A percentile compares a stretch with the other conserved stretches of the same genome.
Conservation (phyloP, 2,797 vertebrate species). For the Rhinichthys osculus region DNA sequence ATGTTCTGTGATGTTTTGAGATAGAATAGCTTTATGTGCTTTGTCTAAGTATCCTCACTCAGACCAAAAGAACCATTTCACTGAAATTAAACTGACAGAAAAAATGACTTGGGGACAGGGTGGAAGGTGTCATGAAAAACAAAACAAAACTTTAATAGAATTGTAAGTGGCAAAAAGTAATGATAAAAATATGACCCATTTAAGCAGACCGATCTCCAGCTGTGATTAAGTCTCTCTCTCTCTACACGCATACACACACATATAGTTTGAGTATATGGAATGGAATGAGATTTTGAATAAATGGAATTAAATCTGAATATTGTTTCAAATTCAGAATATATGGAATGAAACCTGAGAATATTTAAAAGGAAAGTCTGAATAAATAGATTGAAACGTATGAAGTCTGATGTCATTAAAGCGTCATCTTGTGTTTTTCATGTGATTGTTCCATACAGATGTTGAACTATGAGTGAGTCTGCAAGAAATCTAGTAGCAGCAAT, state of each 20-base stretch:
- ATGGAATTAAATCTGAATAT: background rate
- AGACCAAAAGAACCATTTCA: background rate
- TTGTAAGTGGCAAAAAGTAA: constrained; percentile 3
- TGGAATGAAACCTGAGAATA: background rate
- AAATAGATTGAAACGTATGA: no score
- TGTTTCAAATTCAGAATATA: background rate
- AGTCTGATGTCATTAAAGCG: no score
- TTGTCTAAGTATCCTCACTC: background rate
- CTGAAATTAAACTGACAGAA: background rate
- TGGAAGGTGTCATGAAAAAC: background rate
- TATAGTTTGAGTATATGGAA: background rate
- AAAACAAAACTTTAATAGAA: background rate
- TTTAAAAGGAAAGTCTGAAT: background rate
- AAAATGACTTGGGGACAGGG: background rate
- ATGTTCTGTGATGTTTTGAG: background rate
- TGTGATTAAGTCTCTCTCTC: background rate
- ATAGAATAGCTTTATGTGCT: background rate
- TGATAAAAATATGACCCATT: background rate
- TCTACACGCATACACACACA: no score
- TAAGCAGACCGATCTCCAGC: constrained; percentile 4
- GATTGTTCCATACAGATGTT: background rate
- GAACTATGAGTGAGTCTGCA: background rate
- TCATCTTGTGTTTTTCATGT: background rate
- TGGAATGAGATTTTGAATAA: no score
- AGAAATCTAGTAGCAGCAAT: background rate